Percentiles rank a stretch among this genome's conserved stretches.
Conservation (phyloP, 2,113 vertebrate genomes). For the Pyrgilauda ruficollis region DNA sequence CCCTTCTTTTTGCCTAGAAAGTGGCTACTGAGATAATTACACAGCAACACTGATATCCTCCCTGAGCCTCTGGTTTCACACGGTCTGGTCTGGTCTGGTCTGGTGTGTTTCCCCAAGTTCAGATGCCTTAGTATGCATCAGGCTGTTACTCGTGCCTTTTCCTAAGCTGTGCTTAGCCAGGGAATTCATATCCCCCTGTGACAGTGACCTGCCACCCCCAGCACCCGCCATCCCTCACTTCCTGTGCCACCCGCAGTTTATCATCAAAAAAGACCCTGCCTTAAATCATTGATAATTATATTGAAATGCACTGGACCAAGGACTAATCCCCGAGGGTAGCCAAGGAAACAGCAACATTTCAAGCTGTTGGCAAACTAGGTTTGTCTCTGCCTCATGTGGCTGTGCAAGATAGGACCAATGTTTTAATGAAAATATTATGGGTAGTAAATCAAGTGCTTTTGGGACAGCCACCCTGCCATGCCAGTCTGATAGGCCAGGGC, state of each 20-base stretch:
- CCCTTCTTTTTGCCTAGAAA: neutral
- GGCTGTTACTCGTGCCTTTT: neutral
- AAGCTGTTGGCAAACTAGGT: neutral
- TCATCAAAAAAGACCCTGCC: neutral
- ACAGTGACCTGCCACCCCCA: accelerated
- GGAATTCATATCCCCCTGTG: neutral
- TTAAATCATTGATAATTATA: neutral
- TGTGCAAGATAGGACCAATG: neutral
- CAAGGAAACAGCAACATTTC: neutral
- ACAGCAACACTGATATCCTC: accelerated
- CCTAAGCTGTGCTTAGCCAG: neutral
- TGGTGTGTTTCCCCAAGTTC: neutral
- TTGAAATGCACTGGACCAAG: neutral
- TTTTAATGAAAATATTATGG: conserved; percentile 20
- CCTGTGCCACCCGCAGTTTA: accelerated
- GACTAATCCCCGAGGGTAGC: neutral
- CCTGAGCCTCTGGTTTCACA: neutral
- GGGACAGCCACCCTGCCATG: neutral
- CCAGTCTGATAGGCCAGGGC: neutral
- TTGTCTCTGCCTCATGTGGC: neutral
- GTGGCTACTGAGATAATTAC: neutral
- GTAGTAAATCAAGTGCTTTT: neutral
- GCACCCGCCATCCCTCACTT: neutral
- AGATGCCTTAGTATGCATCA: neutral
- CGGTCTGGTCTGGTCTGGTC: neutral